phyloP scores from a whole-genome alignment of 2,888 invertebrate genomes.

The Carterocephalus palaemon region DNA sequence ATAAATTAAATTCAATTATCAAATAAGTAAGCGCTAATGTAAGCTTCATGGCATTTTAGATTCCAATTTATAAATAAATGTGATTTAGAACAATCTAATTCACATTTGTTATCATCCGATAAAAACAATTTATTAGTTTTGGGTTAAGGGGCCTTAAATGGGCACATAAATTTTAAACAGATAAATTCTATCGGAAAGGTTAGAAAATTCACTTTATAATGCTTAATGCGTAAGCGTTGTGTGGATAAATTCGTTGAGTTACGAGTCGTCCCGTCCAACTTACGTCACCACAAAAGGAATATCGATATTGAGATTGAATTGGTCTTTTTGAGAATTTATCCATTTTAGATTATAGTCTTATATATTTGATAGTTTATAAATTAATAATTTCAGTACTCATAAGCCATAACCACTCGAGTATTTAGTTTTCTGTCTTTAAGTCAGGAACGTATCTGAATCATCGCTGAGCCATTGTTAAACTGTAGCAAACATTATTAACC shows the following conservation, averaged over 20 bases:
- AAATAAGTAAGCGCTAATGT: slow-evolving; percentile 9
- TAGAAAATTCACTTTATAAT: slow-evolving; percentile 20
- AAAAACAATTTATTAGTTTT: slow-evolving; percentile 24
- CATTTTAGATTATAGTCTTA: too few species aligned
- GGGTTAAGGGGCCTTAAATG: slow-evolving; percentile 15
- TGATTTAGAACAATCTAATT: slow-evolving; percentile 21
- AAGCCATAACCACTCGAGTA: too few species aligned
- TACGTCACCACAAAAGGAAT: too few species aligned
- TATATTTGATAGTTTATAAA: too few species aligned
- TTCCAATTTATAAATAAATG: slow-evolving; percentile 17
- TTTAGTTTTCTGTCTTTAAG: too few species aligned
- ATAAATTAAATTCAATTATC: slow-evolving; percentile 13
- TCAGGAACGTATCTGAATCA: too few species aligned
- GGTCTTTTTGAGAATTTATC: too few species aligned
- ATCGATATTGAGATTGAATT: too few species aligned
- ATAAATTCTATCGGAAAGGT: slow-evolving; percentile 20
- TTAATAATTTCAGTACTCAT: too few species aligned
- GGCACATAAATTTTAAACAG: slow-evolving; percentile 20
- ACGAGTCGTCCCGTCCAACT: background rate
- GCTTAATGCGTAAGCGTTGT: slow-evolving; percentile 9
- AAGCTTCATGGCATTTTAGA: slow-evolving; percentile 11
- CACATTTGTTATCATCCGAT: slow-evolving; percentile 25
- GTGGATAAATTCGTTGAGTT: slow-evolving; percentile 1
- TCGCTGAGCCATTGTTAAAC: too few species aligned
- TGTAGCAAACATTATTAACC: too few species aligned